Conservation (phyloP, 1,140 invertebrate species). For the Procambarus virginalis region DNA sequence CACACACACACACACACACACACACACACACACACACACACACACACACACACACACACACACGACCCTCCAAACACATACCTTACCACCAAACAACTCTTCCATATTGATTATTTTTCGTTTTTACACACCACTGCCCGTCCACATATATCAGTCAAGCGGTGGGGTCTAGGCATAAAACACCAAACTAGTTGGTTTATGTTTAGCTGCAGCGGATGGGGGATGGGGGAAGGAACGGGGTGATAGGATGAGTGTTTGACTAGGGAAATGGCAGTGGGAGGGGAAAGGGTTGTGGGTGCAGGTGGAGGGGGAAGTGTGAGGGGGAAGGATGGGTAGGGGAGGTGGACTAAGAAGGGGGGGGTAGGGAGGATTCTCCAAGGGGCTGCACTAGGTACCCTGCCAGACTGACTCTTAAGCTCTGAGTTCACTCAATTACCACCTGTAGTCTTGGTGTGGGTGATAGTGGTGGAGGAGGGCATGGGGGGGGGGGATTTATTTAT, state of each 20-base stretch:
- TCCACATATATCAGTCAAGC: slow-evolving; percentile 50
- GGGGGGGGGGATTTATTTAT: background rate
- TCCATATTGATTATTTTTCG: slow-evolving; percentile 51
- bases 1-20: background rate
- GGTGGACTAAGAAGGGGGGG: too few relatives aligned
- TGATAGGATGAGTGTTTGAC: too few relatives aligned
- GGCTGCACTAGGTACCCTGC: too few relatives aligned
- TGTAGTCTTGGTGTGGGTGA: slow-evolving; percentile 9
- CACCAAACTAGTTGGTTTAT: slow-evolving; percentile 44
- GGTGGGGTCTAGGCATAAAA: slow-evolving; percentile 39
- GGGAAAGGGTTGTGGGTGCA: too few relatives aligned
- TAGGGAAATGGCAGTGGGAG: too few relatives aligned
- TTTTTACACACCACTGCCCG: slow-evolving; percentile 44
- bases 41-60: slow-evolving; percentile 12
- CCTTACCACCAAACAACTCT: slow-evolving; percentile 38
- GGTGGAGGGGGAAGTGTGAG: too few relatives aligned
- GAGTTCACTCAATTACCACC: slow-evolving; percentile 24
- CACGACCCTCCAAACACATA: slow-evolving; percentile 29
- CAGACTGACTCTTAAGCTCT: background rate
- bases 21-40: background rate
- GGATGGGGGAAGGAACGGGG: too few relatives aligned
- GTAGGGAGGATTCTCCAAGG: too few relatives aligned
- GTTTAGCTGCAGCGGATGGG: background rate
- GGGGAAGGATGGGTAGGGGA: too few relatives aligned
- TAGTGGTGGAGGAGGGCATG: slow-evolving; percentile 10